Percentiles rank a stretch among this genome's conserved stretches.
These are phyloP conservation scores for Lasioglossum leucozonium DNA, from an alignment of 2,888 invertebrate species.

Conservation along the genomic window DNA sequence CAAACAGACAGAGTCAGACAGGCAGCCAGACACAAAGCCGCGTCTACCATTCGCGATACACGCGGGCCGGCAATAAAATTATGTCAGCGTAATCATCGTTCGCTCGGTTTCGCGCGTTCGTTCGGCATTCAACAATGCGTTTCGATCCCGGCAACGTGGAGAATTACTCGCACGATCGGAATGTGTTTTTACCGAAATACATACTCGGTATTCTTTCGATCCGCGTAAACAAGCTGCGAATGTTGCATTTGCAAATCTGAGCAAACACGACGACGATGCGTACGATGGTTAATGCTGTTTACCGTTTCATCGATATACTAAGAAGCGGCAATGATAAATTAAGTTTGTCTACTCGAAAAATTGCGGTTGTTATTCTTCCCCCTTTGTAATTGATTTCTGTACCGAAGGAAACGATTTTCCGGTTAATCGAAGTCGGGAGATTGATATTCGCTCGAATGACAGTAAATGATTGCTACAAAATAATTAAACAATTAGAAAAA, in stretches of 20 bases:
- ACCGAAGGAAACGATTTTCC: neutral
- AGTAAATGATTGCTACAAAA: neutral
- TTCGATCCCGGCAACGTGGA: neutral
- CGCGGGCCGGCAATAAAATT: slow-evolving; percentile 4
- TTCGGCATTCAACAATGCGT: neutral
- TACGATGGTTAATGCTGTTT: neutral
- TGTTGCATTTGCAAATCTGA: neutral
- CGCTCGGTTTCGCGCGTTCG: slow-evolving; percentile 4
- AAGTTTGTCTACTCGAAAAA: neutral
- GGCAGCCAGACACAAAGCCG: neutral
- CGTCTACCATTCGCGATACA: neutral
- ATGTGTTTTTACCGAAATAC: neutral
- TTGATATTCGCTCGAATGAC: neutral
- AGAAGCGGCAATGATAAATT: neutral
- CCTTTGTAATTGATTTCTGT: neutral
- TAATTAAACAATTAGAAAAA: no score
- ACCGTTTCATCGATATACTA: neutral
- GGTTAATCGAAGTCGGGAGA: neutral
- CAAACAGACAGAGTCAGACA: no score
- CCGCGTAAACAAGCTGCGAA: neutral
- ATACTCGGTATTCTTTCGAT: neutral
- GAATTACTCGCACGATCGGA: neutral
- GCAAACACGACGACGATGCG: neutral
- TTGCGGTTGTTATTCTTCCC: neutral
- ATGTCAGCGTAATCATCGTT: slow-evolving; percentile 31